These are phyloP conservation scores for Callopanchax toddi DNA, from an alignment of 2,113 vertebrate species.

Conservation along the genomic window DNA sequence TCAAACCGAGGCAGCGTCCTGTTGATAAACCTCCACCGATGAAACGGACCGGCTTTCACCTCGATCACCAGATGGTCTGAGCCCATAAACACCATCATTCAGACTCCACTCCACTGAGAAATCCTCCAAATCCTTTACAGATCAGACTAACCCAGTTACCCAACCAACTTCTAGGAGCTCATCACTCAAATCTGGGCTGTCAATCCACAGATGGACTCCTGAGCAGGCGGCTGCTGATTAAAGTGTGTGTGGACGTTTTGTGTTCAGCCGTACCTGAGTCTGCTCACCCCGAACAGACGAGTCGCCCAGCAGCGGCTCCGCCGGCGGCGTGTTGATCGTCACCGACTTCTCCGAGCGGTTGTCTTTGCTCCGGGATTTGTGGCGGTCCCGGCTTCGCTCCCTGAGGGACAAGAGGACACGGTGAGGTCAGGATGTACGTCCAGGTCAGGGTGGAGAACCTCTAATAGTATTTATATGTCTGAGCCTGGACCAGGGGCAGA, in stretches of 20 bases:
- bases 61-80: conserved; percentile 63
- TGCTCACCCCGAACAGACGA: conserved; percentile 81
- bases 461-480: too few relatives aligned
- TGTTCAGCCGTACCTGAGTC: conserved; percentile 83
- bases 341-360: conserved; percentile 93
- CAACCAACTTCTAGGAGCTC: background rate
- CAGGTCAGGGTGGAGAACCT: too few relatives aligned
- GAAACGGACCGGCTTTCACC: conserved; percentile 45
- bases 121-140: conserved; percentile 51
- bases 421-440: background rate
- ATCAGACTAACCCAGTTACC: conserved; percentile 9
- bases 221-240: background rate
- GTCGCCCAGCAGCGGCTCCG: conserved; percentile 86
- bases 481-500: too few relatives aligned
- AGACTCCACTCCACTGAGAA: conserved; percentile 44
- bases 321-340: conserved; percentile 90
- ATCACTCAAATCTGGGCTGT: background rate
- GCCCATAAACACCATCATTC: conserved; percentile 50
- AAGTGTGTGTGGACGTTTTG: background rate
- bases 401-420: conserved; percentile 55
- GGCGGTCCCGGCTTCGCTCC: conserved; percentile 89
- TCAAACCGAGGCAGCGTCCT: conserved; percentile 5
- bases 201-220: background rate
- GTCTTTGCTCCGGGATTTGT: conserved; percentile 92
- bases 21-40: conserved; percentile 16